Conservation (phyloP, 2,113 vertebrate genomes). For the Crocuta crocuta region DNA sequence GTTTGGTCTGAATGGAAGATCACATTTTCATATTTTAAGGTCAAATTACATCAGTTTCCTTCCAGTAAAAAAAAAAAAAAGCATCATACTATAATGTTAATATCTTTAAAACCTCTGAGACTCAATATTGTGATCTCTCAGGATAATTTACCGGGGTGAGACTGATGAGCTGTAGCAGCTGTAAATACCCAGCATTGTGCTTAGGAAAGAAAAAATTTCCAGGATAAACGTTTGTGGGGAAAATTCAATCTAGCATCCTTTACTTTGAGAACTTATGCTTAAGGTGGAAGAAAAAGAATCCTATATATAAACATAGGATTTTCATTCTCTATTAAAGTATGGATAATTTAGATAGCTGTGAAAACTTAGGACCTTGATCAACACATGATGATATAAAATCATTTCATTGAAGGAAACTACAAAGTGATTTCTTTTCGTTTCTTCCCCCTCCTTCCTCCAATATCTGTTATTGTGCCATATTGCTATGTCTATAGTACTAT, state of each 20-base stretch:
- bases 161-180: constrained; percentile 55
- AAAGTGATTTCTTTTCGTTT: background rate
- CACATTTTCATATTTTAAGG: constrained; percentile 83
- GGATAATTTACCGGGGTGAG: constrained; percentile 80
- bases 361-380: constrained; percentile 52
- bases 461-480: constrained; percentile 48
- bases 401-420: constrained; percentile 59
- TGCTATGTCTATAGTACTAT: constrained; percentile 37
- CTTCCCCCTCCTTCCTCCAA: background rate
- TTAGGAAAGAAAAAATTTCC: constrained; percentile 73
- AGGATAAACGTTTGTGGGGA: constrained; percentile 70
- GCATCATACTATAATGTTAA: constrained; percentile 82
- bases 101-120: constrained; percentile 81
- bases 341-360: background rate
- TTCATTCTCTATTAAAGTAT: constrained; percentile 21
- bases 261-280: constrained; percentile 61
- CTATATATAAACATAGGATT: background rate
- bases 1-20: constrained; percentile 78
- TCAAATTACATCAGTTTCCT: constrained; percentile 84
- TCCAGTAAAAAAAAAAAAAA: constrained; percentile 76
- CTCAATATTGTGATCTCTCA: constrained; percentile 77
- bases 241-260: constrained; percentile 68
- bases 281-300: constrained; percentile 7
- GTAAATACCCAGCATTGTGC: constrained; percentile 74
- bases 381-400: constrained; percentile 64